Base-by-base conservation (phyloP, 2,797 vertebrate genomes). In the Lepidocolaptes lacrymiger region DNA sequence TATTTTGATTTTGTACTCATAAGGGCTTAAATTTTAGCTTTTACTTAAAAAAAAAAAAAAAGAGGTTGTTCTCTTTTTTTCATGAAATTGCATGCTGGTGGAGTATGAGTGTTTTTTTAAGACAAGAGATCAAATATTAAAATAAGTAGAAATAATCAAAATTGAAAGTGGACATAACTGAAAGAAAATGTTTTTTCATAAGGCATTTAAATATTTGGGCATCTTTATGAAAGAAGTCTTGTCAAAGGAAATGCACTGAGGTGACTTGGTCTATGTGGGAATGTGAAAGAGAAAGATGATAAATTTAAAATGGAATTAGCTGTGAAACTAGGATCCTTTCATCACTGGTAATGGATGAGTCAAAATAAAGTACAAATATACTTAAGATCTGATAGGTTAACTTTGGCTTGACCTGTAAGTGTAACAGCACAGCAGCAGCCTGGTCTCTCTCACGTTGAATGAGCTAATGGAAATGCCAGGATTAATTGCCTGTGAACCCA, bases 391-490 rank as follows among this genome's bases (percentile, higher is more conserved):
- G 69, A 41, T 75, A 79, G 80, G 78, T 91, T 46, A 87, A 62
- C 59, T 89, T 77, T 85, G 55, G 19, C 48, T 82, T 54, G 59
- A 79, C 80, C 84, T 88, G 32, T 34, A 43, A 80, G 59, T 56
- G 66, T 90, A 67, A 62, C 49, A 41, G 59, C 54, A 43, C 75
- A 76, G 77, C 54, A 75, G 54, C 61, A 92, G 78, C 63, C 43
- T 83, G 48, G 54, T 69, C 63, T 93, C 52, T 10, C 54, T 91
- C 8, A 5, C 64, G 23, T 82, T 93, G 54, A 73, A 75, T 1
- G 0, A 74, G 63, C 79, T 91, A 93, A 95, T 95, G 81, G 89
- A 93, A 92, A 86, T 82, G 55, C 63, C 79, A 73, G 39, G 46
- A 54, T 89, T 80, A 94, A 85, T 83, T 85, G 64, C 19, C n/a